phyloP scores from a whole-genome alignment of 2,113 vertebrate species.

The Meriones unguiculatus region DNA sequence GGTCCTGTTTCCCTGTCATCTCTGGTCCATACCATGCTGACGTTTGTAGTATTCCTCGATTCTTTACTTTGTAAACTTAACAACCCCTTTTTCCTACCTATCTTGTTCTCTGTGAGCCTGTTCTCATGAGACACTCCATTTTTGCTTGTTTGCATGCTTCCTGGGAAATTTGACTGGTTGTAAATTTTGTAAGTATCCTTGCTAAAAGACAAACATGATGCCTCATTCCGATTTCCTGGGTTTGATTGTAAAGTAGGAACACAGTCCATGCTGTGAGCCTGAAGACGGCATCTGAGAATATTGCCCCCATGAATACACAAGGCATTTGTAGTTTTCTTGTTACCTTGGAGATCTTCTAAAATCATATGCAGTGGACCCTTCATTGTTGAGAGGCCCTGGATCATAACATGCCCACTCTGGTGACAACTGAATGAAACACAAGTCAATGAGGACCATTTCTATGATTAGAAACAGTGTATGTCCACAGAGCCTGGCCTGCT shows the following conservation, averaged over 20 bases:
- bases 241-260: not conserved
- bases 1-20: not conserved
- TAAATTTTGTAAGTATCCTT: accelerated
- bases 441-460: accelerated
- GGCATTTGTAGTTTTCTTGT: accelerated
- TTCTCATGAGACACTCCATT: accelerated
- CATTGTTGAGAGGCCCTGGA: accelerated
- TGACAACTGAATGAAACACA: accelerated
- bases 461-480: not conserved
- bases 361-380: accelerated
- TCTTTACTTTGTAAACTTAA: not conserved
- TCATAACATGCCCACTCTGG: not conserved
- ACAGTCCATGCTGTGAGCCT: not conserved
- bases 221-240: not conserved
- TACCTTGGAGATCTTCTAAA: accelerated
- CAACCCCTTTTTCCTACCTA: accelerated
- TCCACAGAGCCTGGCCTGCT: not conserved
- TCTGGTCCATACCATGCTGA: not conserved
- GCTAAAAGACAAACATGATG: not conserved
- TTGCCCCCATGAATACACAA: not conserved
- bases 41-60: not conserved
- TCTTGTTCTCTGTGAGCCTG: not conserved
- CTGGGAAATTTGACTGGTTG: accelerated
- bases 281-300: not conserved
- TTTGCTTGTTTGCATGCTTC: not conserved